A percentile compares a stretch with the other conserved stretches of the same genome.
These are phyloP conservation scores for Esox niger DNA, from an alignment of 2,113 vertebrate species.

Conservation along the genomic window DNA sequence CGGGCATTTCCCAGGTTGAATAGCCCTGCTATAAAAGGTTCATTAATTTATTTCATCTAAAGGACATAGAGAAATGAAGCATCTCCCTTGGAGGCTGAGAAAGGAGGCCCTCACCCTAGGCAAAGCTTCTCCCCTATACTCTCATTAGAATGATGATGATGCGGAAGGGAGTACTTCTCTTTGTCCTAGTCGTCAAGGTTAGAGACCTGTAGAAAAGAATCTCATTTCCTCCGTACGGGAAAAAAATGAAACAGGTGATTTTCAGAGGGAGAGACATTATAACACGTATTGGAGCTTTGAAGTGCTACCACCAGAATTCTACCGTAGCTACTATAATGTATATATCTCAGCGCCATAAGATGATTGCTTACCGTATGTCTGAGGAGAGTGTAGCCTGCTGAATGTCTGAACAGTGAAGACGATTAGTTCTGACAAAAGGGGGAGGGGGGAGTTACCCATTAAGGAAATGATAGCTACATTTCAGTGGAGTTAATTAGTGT, in stretches of 20 bases:
- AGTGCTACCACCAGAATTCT: too few species aligned
- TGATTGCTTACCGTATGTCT: conserved; percentile 1
- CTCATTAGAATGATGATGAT: conserved; percentile 70
- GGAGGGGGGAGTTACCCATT: conserved; percentile 23
- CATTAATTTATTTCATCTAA: conserved; percentile 76
- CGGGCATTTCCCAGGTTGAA: conserved; percentile 48
- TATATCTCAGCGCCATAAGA: neutral
- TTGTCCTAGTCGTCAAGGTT: conserved; percentile 70
- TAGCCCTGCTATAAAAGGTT: conserved; percentile 61
- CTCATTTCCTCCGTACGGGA: conserved; percentile 33
- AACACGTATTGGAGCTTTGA: neutral
- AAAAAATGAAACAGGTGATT: conserved; percentile 11
- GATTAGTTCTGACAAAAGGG: conserved; percentile 7
- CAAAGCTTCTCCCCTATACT: conserved; percentile 60
- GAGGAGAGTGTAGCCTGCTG: neutral
- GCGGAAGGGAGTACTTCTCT: conserved; percentile 50
- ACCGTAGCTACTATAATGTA: neutral
- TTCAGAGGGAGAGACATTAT: conserved; percentile 13
- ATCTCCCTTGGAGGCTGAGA: conserved; percentile 47
- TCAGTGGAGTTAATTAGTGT: conserved; percentile 65
- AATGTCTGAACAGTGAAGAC: neutral
- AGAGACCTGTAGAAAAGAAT: conserved; percentile 51
- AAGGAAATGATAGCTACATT: conserved; percentile 54
- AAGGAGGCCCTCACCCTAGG: conserved; percentile 68
- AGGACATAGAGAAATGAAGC: conserved; percentile 65